Evolutionary conservation across 2,797 vertebrate species (phyloP).

Genomic region (Strix occidentalis): DNA sequence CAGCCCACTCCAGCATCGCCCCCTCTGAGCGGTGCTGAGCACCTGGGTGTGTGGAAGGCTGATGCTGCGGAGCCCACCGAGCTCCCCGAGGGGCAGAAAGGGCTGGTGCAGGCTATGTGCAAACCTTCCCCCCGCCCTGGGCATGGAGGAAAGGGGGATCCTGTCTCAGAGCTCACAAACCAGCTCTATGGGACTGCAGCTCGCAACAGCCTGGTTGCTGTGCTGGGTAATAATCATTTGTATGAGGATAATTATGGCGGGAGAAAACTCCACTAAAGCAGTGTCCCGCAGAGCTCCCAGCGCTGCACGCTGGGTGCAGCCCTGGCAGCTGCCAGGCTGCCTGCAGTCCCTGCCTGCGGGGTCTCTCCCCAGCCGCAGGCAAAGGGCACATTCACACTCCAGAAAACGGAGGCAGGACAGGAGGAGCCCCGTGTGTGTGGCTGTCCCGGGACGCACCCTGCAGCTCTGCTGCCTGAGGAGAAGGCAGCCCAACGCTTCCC

Average conservation of each 20-base stretch:
- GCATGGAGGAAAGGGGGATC: neutral
- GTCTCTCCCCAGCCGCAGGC: neutral
- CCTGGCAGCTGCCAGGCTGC: neutral
- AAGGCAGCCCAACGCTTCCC: neutral
- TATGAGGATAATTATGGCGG: neutral
- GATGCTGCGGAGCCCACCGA: neutral
- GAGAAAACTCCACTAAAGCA: slow-evolving; percentile 3
- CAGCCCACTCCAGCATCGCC: neutral
- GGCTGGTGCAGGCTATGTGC: neutral
- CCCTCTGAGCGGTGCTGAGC: neutral
- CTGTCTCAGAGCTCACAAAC: neutral
- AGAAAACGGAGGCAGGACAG: neutral
- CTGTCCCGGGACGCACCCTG: neutral
- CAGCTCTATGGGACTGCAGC: neutral
- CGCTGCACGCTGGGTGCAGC: neutral
- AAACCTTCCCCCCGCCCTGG: neutral
- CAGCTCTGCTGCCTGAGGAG: neutral
- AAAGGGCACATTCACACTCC: neutral
- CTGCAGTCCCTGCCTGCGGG: neutral
- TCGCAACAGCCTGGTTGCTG: neutral
- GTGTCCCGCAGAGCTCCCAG: neutral
- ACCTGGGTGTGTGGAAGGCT: neutral
- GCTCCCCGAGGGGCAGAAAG: neutral
- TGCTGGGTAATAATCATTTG: neutral
- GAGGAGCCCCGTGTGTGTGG: neutral